A percentile compares a stretch with the other conserved stretches of the same genome.
phyloP scores from a whole-genome alignment of 2,113 vertebrate species.

The Lota lota region DNA sequence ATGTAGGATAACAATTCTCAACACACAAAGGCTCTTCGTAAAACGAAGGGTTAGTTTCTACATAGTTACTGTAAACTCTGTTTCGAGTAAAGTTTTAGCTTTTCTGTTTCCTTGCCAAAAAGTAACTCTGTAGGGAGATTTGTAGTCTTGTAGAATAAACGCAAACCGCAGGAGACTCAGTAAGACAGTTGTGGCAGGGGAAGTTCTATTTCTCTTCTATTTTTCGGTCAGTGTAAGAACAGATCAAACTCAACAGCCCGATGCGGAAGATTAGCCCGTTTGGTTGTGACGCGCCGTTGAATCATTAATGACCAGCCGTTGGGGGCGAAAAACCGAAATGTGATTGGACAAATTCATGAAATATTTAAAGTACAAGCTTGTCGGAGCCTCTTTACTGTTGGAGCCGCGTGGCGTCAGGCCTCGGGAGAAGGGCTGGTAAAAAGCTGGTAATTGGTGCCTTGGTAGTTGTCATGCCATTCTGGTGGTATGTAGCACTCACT shows the following conservation, averaged over 20 bases:
- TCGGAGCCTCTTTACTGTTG: constrained; percentile 95
- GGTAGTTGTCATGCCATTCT: constrained; percentile 79
- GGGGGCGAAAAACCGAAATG: constrained; percentile 82
- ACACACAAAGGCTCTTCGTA: neutral
- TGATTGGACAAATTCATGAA: constrained; percentile 99
- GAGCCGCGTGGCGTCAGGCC: constrained; percentile 81
- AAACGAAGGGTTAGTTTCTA: neutral
- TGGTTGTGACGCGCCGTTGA: constrained; percentile 89
- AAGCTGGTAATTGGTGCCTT: constrained; percentile 86
- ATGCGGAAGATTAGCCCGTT: constrained; percentile 86
- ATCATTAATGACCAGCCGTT: constrained; percentile 96
- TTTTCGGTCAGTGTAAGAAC: constrained; percentile 81
- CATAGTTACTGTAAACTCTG: constrained; percentile 9
- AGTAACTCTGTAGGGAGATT: too few species aligned
- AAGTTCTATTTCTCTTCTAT: constrained; percentile 15
- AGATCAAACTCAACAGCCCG: constrained; percentile 86
- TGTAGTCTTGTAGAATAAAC: too few species aligned
- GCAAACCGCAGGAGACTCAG: constrained; percentile 22
- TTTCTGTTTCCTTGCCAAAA: constrained; percentile 32
- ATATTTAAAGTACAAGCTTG: constrained; percentile 97
- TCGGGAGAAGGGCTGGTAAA: constrained; percentile 74
- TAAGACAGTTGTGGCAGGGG: constrained; percentile 48
- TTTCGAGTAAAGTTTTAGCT: constrained; percentile 19
- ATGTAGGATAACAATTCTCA: too few species aligned
- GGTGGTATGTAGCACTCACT: too few species aligned